phyloP scores from a whole-genome alignment of 1,140 invertebrate species.

The Eumeta japonica region DNA sequence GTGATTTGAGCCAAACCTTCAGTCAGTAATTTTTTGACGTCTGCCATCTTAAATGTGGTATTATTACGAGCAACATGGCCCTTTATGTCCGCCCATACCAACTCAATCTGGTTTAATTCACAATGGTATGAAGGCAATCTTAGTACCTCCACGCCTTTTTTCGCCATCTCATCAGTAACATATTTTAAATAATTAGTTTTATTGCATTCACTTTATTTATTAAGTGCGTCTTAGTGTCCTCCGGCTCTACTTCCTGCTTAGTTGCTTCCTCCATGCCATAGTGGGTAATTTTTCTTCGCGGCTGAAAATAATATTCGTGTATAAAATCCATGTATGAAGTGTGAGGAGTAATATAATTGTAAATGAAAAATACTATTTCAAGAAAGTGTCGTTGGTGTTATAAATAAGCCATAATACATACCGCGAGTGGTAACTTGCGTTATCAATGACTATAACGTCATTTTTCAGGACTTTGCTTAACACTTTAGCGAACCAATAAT shows the following conservation, averaged over 20 bases:
- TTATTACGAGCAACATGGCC: constrained; percentile 16
- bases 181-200: constrained; percentile 8
- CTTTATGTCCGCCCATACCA: constrained; percentile 32
- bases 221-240: constrained; percentile 15
- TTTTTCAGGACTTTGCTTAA: constrained; percentile 5
- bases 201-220: constrained; percentile 4
- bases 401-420: too few species aligned
- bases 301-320: too few species aligned
- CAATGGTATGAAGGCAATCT: constrained; percentile 33
- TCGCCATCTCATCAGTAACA: constrained; percentile 9
- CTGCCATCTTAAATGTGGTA: constrained; percentile 9
- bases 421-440: constrained; percentile 10
- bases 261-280: constrained; percentile 3
- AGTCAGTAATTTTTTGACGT: constrained; percentile 9
- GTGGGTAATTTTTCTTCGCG: constrained; percentile 1
- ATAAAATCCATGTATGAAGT: too few species aligned
- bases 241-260: constrained; percentile 16
- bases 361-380: too few species aligned
- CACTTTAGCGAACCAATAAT: constrained; percentile 5
- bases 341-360: too few species aligned
- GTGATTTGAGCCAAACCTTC: constrained; percentile 6
- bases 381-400: too few species aligned
- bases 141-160: constrained; percentile 14
- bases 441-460: constrained; percentile 8
- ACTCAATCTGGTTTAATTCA: constrained; percentile 38